These are phyloP conservation scores for Macrosiphum euphorbiae DNA, from an alignment of 2,888 invertebrate species.

Conservation along the genomic window DNA sequence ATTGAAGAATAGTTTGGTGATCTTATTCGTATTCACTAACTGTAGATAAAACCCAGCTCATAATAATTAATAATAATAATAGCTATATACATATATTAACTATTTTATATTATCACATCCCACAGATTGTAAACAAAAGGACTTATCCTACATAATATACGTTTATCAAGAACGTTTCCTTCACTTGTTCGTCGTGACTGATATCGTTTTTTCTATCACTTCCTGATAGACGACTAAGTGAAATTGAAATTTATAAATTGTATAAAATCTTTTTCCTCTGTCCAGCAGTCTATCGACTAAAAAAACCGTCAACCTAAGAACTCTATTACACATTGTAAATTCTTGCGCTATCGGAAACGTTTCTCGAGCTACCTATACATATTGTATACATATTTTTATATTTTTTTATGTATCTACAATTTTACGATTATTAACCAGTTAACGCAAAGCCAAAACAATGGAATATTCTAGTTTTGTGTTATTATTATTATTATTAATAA, in stretches of 20 bases:
- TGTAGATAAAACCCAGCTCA: not conserved
- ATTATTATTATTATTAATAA: not conserved
- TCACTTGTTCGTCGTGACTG: not conserved
- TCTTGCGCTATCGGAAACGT: not conserved
- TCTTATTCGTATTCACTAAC: not conserved
- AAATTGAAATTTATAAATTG: not conserved
- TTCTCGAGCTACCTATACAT: not conserved
- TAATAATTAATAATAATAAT: not conserved
- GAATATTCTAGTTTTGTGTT: not conserved
- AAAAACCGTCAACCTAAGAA: not conserved
- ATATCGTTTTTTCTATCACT: not conserved
- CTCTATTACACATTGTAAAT: not conserved
- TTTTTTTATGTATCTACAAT: not conserved
- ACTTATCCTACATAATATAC: not conserved
- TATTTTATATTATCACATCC: not conserved
- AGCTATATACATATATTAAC: not conserved
- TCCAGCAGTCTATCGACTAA: not conserved
- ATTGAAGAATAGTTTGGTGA: not conserved
- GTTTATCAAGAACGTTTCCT: not conserved
- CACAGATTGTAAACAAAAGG: not conserved
- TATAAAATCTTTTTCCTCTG: not conserved
- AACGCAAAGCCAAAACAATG: not conserved
- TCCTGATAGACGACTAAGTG: not conserved
- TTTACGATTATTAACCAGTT: not conserved
- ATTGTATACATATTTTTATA: not conserved